Base-by-base conservation (phyloP, 2,888 invertebrate species). In the Zelleria hepariella region DNA sequence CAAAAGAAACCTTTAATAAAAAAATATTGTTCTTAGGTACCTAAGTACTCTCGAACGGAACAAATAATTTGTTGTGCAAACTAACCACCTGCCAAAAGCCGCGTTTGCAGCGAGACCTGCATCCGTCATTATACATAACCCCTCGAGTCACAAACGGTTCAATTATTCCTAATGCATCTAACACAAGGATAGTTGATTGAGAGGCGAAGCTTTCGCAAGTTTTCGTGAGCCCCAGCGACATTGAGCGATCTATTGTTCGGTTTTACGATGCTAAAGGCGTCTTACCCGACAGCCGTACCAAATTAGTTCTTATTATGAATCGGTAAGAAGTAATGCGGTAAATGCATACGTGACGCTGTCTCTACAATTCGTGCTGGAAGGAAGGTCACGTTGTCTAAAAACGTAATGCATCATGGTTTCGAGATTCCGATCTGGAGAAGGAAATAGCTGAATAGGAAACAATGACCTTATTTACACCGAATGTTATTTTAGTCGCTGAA, bases 161-260 rank as follows among this genome's bases (percentile, higher is more conserved):
- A 21, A 51, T 20, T 51, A 51, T 51, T 51, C 21, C 21, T 23
- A 23, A 51, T 51, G 54, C 26, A 26, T 54, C 26, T 26, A 25
- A 53, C 25, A 58, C 52, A 20, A 57, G 23, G 48, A 54, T 32
- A 57, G 54, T 21, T 55, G 58, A 67, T 66, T 65, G 65, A 67
- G 63, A 26, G 65, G 68, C 68, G 70, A 68, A 71, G 72, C 78
- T 86, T 84, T 85, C 82, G 82, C 78, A 83, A 86, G 76, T 78
- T 76, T 75, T 83, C 85, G 85, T 86, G 82, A 78, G 78, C 68
- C 68, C 67, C 69, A 67, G 68, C 72, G 81, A 81, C 82, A 82
- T 82, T 82, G 80, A 83, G 70, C 70, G 72, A 72, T 77, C 78
- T 80, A 57, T 57, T 57, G 57, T 57, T 57, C 48, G 57, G 7